Percentiles rank a stretch among this genome's conserved stretches.
Evolutionary conservation across 2,113 vertebrate genomes (phyloP).

Genomic region (Xenopus borealis): DNA sequence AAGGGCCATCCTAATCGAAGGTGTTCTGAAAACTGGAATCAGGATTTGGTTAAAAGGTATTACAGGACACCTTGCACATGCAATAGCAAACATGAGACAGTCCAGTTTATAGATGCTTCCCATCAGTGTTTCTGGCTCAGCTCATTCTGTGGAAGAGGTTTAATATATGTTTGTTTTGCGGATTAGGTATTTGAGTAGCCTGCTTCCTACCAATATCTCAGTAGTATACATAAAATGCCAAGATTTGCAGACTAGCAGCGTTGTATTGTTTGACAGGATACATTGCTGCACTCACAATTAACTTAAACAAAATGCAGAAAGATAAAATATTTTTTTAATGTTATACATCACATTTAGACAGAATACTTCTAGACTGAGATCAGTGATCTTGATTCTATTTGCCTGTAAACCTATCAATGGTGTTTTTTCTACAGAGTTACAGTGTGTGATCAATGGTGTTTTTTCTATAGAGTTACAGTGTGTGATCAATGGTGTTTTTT

Average conservation of each 20-base stretch:
- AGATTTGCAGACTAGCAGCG: background rate
- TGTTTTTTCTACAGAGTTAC: no score
- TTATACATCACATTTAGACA: background rate
- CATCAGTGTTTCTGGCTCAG: constrained; percentile 17
- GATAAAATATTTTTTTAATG: background rate
- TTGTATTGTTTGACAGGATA: background rate
- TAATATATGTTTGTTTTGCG: constrained; percentile 36
- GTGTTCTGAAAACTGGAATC: background rate
- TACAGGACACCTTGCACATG: constrained; percentile 24
- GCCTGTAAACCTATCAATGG: no score
- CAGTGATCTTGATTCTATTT: no score
- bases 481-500: no score
- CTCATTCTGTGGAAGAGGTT: constrained; percentile 15
- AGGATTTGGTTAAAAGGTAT: background rate
- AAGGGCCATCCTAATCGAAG: constrained; percentile 21
- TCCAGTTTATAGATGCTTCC: constrained; percentile 28
- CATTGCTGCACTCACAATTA: no score
- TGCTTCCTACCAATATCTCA: constrained; percentile 20
- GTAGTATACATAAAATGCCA: constrained; percentile 2
- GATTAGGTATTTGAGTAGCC: constrained; percentile 35
- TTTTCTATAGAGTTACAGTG: no score
- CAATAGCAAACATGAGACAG: constrained; percentile 23
- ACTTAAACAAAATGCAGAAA: background rate
- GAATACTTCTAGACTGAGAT: background rate
- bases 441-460: no score